Evolutionary conservation across 2,113 vertebrate genomes (phyloP).

Genomic region (Mesocricetus auratus): DNA sequence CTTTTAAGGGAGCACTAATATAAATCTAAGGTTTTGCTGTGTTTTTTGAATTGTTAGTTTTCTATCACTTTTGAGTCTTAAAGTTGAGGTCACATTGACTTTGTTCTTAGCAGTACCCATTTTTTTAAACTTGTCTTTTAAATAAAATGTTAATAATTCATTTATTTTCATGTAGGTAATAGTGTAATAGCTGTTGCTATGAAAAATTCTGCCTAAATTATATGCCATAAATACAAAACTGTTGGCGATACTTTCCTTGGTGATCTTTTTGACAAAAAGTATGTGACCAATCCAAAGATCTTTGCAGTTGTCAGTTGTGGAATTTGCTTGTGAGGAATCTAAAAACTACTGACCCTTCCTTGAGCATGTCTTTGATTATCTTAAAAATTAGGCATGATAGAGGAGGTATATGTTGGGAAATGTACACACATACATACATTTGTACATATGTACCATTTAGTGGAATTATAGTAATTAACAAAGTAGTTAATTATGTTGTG

Average conservation of each 20-base stretch:
- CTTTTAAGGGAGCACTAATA: conserved; percentile 1
- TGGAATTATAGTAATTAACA: conserved; percentile 44
- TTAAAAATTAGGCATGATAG: conserved; percentile 44
- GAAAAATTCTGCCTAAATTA: conserved; percentile 44
- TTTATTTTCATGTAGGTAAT: conserved; percentile 15
- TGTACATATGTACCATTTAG: not conserved
- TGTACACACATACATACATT: not conserved
- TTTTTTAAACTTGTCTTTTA: not conserved
- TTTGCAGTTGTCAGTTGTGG: conserved; percentile 65
- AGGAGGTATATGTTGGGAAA: not conserved
- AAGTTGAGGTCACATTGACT: not conserved
- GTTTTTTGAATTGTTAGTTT: conserved; percentile 51
- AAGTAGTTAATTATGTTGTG: conserved; percentile 49
- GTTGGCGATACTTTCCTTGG: conserved; percentile 7
- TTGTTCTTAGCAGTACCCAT: not conserved
- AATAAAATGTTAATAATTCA: conserved; percentile 15
- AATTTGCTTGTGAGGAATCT: conserved; percentile 70
- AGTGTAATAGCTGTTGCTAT: conserved; percentile 26
- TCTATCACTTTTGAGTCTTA: conserved; percentile 13
- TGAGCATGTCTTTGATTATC: conserved; percentile 28
- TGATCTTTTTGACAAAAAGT: conserved; percentile 56
- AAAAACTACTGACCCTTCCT: conserved; percentile 43
- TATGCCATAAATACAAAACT: conserved; percentile 8
- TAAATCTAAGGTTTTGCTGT: not conserved
- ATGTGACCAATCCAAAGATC: conserved; percentile 44